Evolutionary conservation across 2,888 invertebrate species (phyloP), one percentile per base, ranked within the genome.

Genomic region (Calameuta idolon): DNA sequence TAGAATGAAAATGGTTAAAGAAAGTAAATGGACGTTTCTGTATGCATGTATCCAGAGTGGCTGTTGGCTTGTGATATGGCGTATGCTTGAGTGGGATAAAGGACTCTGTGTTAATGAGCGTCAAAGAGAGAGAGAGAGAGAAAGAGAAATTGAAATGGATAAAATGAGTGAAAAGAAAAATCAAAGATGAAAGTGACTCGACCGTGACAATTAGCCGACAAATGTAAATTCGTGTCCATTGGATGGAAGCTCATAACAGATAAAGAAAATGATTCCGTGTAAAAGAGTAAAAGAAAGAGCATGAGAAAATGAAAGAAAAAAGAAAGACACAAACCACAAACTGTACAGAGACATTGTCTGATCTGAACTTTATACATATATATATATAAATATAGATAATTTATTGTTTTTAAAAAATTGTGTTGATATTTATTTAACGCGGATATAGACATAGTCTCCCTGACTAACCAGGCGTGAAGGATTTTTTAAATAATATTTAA

Each of bases 331-430:
- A 40, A 40, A 40, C 40, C 40, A 40, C 40, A 85, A 84, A 85
- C 87, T 91, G 91, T 91, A 91, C 89, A 90, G 90, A 90, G 88
- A 89, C 87, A 87, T 86, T 90, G 87, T 89, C 86, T 86, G 81
- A 83, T 86, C 86, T 87, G 86, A 85, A 90, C 82, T 85, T 87
- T 86, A 88, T 81, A 86, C 89, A 90, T 75, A 90, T 12, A 35
- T 75, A 35, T 35, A 35, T 91, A 90, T 89, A 91, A 85, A 90
- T 89, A 88, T 89, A 91, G 85, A 90, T 89, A 88, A 89, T 87
- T 89, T 87, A 87, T 91, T 89, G 87, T 89, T 91, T 89, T 88
- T 87, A 88, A 85, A 86, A 88, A 84, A 84, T 80, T 83, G 86
- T 88, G 83, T 87, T 85, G 83, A 85, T 83, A 69, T 85, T 87